These are phyloP conservation scores for Echiichthys vipera DNA, from an alignment of 2,797 vertebrate genomes.

Conservation along the genomic window DNA sequence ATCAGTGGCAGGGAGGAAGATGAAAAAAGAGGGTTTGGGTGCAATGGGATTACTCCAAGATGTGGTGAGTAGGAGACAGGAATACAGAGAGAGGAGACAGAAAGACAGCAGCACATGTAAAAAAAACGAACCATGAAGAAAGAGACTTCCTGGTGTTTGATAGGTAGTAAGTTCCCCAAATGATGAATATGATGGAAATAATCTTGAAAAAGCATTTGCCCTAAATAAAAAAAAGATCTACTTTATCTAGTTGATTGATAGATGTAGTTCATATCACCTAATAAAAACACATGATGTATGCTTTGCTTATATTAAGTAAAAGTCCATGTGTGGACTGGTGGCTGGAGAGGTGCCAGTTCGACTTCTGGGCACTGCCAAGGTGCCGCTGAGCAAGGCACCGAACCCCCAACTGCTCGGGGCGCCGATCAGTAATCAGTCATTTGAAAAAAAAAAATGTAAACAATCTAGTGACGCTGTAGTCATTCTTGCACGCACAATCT, in stretches of 20 bases:
- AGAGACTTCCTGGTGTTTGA: slow-evolving; percentile 38
- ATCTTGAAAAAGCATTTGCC: slow-evolving; percentile 5
- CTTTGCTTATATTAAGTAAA: no score
- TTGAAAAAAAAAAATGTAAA: no score
- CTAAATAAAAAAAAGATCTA: not conserved
- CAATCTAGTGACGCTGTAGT: not conserved
- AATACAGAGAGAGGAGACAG: slow-evolving; percentile 52
- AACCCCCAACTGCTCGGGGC: no score
- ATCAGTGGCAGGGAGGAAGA: slow-evolving; percentile 70
- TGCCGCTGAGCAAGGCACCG: no score
- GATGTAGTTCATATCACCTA: not conserved
- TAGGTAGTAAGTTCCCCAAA: slow-evolving; percentile 30
- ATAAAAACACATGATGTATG: no score
- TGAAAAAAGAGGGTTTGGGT: slow-evolving; percentile 70
- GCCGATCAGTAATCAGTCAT: no score
- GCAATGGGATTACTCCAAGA: slow-evolving; percentile 75
- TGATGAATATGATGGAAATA: not conserved
- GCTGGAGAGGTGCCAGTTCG: no score
- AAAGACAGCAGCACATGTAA: slow-evolving; percentile 35
- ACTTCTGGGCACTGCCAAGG: no score
- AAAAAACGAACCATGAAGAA: slow-evolving; percentile 36
- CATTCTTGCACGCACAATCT: slow-evolving; percentile 2
- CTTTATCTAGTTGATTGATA: not conserved
- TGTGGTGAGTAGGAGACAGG: slow-evolving; percentile 71
- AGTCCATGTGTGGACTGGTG: no score